phyloP scores from a whole-genome alignment of 1,140 invertebrate species.

The Atta colombica region DNA sequence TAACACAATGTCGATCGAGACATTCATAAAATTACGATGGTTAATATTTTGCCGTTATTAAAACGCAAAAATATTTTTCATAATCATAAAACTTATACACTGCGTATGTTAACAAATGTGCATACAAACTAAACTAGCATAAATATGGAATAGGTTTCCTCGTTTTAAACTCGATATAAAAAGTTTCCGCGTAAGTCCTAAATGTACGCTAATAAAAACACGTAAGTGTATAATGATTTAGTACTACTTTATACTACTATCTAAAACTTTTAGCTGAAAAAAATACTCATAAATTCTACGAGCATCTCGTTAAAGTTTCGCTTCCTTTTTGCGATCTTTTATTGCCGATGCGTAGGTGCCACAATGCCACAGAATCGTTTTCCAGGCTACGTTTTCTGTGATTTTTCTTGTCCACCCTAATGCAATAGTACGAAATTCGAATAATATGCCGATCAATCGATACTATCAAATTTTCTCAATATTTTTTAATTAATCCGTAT shows the following conservation, averaged over 20 bases:
- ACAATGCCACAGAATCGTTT: conserved; percentile 51
- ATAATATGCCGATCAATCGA: conserved; percentile 15
- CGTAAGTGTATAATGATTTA: conserved; percentile 45
- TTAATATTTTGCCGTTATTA: conserved; percentile 31
- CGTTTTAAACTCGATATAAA: conserved; percentile 24
- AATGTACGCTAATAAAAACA: conserved; percentile 32
- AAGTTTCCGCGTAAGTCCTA: neutral
- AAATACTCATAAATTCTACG: conserved; percentile 41
- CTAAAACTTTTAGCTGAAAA: conserved; percentile 42
- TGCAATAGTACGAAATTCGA: conserved; percentile 19
- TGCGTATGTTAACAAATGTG: neutral
- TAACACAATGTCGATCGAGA: conserved; percentile 32
- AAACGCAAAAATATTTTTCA: conserved; percentile 38
- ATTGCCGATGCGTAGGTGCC: conserved; percentile 47
- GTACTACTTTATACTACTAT: conserved; percentile 15
- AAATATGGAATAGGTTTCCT: neutral
- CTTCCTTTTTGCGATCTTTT: conserved; percentile 53
- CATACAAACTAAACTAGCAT: neutral
- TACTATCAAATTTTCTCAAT: neutral
- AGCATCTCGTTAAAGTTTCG: conserved; percentile 48
- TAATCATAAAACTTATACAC: neutral
- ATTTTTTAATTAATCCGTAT: neutral
- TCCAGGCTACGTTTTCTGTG: conserved; percentile 47
- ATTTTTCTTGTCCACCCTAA: conserved; percentile 48
- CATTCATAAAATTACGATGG: conserved; percentile 31